Conservation (phyloP, 2,113 vertebrate genomes). For the Trachemys scripta region DNA sequence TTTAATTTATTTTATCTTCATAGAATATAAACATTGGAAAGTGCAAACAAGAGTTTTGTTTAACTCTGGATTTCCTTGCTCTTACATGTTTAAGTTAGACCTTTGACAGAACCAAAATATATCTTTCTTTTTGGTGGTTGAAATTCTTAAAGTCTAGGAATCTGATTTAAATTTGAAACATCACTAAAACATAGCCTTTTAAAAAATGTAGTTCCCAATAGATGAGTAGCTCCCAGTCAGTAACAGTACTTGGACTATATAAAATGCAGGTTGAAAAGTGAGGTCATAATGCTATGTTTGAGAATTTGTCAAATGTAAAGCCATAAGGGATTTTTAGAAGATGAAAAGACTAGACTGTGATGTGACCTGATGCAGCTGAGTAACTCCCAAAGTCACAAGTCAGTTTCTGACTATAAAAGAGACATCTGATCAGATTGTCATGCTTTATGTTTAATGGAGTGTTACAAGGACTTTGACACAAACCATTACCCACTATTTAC, state of each 20-base stretch:
- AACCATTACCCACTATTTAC: conserved; percentile 95
- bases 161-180: conserved; percentile 39
- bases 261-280: conserved; percentile 66
- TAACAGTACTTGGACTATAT: conserved; percentile 62
- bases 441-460: conserved; percentile 91
- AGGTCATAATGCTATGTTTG: conserved; percentile 72
- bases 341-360: conserved; percentile 78
- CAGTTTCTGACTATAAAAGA: conserved; percentile 85
- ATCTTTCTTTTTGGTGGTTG: conserved; percentile 24
- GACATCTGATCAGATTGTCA: conserved; percentile 91
- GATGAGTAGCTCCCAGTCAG: conserved; percentile 57
- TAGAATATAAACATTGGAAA: conserved; percentile 21
- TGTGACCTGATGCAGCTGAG: conserved; percentile 82
- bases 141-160: conserved; percentile 21
- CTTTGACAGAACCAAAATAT: background rate
- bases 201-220: conserved; percentile 30
- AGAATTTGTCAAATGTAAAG: conserved; percentile 74
- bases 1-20: background rate
- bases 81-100: background rate
- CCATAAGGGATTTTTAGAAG: conserved; percentile 72
- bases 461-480: conserved; percentile 92
- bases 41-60: background rate
- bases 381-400: conserved; percentile 84
- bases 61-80: background rate
- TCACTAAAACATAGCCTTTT: conserved; percentile 4